phyloP scores from a whole-genome alignment of 2,113 vertebrate genomes.

The Cettia cetti region DNA sequence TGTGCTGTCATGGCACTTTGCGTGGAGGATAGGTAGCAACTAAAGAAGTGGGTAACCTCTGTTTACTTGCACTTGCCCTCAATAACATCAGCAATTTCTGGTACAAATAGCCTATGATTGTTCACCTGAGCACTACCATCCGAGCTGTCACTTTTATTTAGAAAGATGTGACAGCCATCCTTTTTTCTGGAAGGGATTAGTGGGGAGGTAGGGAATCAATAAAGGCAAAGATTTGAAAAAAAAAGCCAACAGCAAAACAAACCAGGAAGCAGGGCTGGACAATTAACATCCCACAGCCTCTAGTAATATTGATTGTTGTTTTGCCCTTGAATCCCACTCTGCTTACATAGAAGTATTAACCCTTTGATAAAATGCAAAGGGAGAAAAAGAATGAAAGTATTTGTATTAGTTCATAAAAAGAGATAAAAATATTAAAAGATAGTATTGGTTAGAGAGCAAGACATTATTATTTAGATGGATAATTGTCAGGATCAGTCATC shows the following conservation, averaged over 20 bases:
- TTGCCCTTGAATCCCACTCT: constrained; percentile 32
- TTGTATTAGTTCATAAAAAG: neutral
- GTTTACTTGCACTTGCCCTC: constrained; percentile 33
- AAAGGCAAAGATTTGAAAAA: constrained; percentile 24
- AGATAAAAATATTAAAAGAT: neutral
- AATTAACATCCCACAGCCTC: constrained; percentile 51
- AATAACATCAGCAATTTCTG: neutral
- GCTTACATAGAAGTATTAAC: constrained; percentile 20
- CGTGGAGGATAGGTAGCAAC: neutral
- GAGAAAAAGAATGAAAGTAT: neutral
- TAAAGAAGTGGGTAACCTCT: constrained; percentile 1
- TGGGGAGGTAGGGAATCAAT: constrained; percentile 16
- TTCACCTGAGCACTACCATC: neutral
- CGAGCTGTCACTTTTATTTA: constrained; percentile 19
- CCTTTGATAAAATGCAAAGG: neutral
- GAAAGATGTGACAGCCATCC: constrained; percentile 8
- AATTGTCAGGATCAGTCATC: neutral
- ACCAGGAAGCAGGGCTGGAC: constrained; percentile 3
- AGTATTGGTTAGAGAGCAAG: neutral
- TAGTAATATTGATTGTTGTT: constrained; percentile 61
- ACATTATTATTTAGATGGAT: neutral
- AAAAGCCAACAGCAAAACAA: neutral
- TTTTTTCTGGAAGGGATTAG: constrained; percentile 30
- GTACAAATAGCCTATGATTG: constrained; percentile 20
- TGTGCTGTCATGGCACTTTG: neutral